Percentiles rank a stretch among this genome's conserved stretches.
Evolutionary conservation across 2,113 vertebrate genomes (phyloP).

Genomic region (Megaceryle maxima): DNA sequence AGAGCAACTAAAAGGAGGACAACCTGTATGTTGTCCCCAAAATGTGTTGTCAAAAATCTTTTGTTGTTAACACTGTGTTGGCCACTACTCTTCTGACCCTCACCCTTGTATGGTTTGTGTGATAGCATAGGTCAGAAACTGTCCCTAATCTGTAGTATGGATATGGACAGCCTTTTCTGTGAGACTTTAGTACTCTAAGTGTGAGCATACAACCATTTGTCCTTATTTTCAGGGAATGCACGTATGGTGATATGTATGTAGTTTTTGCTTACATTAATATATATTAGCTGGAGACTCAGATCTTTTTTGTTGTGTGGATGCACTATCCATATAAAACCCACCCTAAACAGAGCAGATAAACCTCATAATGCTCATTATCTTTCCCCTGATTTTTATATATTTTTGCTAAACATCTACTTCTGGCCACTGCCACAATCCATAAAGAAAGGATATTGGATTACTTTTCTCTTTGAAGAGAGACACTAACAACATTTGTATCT

Average conservation of each 20-base stretch:
- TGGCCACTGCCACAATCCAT: neutral
- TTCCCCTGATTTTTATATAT: neutral
- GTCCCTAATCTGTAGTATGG: neutral
- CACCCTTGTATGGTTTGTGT: neutral
- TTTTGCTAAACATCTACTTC: neutral
- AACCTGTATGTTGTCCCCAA: no score
- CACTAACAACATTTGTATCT: neutral
- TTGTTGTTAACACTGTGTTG: neutral
- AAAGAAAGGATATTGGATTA: neutral
- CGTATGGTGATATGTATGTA: neutral
- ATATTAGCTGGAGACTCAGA: neutral
- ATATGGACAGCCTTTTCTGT: neutral
- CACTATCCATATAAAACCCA: neutral
- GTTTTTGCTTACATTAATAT: neutral
- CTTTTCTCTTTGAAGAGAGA: neutral
- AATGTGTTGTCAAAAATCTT: neutral
- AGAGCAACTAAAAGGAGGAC: neutral
- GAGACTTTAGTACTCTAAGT: neutral
- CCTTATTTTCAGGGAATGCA: neutral
- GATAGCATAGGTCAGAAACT: neutral
- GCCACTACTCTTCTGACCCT: neutral
- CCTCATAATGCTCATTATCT: neutral
- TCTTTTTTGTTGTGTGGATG: neutral
- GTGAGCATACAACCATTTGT: neutral
- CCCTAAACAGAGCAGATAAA: neutral